Base-by-base conservation (phyloP, 2,888 invertebrate genomes). In the Anodontia alba region DNA sequence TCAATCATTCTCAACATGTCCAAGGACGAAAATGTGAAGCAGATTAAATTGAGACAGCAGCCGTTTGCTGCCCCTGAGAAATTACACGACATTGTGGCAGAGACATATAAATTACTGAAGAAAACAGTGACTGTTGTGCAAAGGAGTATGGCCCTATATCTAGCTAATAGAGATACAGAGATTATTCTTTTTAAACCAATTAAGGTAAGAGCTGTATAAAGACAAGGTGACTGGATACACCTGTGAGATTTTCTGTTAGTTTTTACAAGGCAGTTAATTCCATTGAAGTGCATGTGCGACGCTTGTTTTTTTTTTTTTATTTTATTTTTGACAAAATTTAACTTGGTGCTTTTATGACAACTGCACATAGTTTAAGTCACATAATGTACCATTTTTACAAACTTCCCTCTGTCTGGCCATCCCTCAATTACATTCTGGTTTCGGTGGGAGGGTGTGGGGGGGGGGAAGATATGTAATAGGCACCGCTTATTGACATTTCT, bases 91-190 rank as follows among this genome's bases (percentile, higher is more conserved):
- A 95, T 96, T 20, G 96, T 98, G 29, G 96, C 96, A 81, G 97
- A 97, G 89, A 96, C 97, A 0, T 96, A 98, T 93, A 96, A 97
- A 79, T 95, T 96, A 67, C 96, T 99, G 77, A 98, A 97, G 94
- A 95, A 96, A 0, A 96, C 97, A 88, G 95, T 99, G 46, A 97
- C 98, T 0, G 95, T 96, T 8, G 95, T 99, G 23, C 98, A 98
- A 93, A 96, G 97, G 5, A 97, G 97, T 20, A 98, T 99, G 98
- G 97, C 98, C 87, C 96, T 99, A 0, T 99, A 99, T 94, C 95
- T 99, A 74, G 98, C 99, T 20, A 99, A 99, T 94, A 96, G 97
- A 88, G 99, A 99, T 94, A 99, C 99, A 0, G 99, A 99, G 94
- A 98, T 98, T 90, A 99, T 99, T 91, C 96, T 99, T 15, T 98